Evolutionary conservation across 2,113 vertebrate species (phyloP), one percentile per base, ranked within the genome.

Genomic region (Salvelinus sp.): DNA sequence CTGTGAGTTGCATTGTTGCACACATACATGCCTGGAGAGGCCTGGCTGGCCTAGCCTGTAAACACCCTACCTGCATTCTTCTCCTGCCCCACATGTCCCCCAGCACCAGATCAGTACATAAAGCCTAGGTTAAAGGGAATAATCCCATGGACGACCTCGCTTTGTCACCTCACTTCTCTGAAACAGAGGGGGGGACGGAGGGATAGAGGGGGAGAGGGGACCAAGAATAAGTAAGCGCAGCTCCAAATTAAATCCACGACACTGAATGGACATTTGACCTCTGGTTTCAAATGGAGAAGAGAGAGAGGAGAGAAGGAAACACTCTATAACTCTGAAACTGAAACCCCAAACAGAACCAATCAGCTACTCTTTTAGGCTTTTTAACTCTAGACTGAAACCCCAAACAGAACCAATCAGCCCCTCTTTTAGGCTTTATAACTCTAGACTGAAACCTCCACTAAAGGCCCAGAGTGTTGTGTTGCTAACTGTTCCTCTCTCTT

Each of bases 71-170:
- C 58, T 66, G 83, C 85, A 88, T 87, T 86, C 82, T 85, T 88
- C 77, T 75, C 70, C 67, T 73, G 25, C 77, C 76, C 81, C 74
- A 76, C 78, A 82, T 83, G 78, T 86, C 82, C 85, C 84, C 84
- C 83, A 79, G 82, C 83, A 74, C 79, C 85, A 75, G 84, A 87
- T 80, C 88, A 77, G 83, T 86, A 85, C 85, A 89, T 85, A 87
- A 85, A 87, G 74, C 77, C 81, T 50, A 82, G 69, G 77, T 82
- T 82, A 72, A 82, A 85, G 64, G 70, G 80, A 83, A 78, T 91
- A 88, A 91, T 91, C 88, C 89, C n/a, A 66, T 63, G 63, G 82
- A 84, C 87, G 89, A 92, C 89, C 89, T 74, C 74, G 87, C 86
- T 90, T 90, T 92, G 87, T 92, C 90, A 86, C 81, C 62, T 77